phyloP scores from a whole-genome alignment of 2,888 invertebrate genomes.

The Deroplatys truncata region DNA sequence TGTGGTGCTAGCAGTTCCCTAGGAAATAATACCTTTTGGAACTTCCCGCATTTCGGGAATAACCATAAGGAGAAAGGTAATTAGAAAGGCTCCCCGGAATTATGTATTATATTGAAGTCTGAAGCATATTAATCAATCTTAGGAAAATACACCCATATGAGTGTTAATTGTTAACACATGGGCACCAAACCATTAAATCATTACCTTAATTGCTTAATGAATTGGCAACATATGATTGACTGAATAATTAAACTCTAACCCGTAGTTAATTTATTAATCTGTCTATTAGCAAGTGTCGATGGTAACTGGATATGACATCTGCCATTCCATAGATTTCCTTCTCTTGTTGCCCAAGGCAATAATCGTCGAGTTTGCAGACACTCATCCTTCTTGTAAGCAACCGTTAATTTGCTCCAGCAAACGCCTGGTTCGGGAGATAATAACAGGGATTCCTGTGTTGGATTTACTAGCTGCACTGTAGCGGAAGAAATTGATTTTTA shows the following conservation, averaged over 20 bases:
- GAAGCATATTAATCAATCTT: background rate
- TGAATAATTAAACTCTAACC: background rate
- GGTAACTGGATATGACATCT: background rate
- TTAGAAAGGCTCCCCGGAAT: too few species aligned
- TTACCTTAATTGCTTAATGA: background rate
- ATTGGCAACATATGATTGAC: background rate
- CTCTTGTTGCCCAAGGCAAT: background rate
- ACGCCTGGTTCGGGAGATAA: background rate
- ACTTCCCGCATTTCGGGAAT: too few species aligned
- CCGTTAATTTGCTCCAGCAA: background rate
- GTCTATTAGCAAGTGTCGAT: background rate
- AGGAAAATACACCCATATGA: background rate
- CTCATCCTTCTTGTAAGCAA: background rate
- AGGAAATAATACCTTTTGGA: too few species aligned
- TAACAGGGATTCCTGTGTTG: background rate
- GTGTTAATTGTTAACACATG: background rate
- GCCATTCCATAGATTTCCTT: background rate
- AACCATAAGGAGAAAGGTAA: too few species aligned
- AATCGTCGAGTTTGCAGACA: background rate
- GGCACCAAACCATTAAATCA: background rate
- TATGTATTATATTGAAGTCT: too few species aligned
- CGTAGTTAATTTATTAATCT: background rate
- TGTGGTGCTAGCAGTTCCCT: too few species aligned
- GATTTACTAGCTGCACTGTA: background rate
- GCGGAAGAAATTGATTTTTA: background rate